phyloP scores from a whole-genome alignment of 2,888 invertebrate species.

The Phoenoteleia sp. region DNA sequence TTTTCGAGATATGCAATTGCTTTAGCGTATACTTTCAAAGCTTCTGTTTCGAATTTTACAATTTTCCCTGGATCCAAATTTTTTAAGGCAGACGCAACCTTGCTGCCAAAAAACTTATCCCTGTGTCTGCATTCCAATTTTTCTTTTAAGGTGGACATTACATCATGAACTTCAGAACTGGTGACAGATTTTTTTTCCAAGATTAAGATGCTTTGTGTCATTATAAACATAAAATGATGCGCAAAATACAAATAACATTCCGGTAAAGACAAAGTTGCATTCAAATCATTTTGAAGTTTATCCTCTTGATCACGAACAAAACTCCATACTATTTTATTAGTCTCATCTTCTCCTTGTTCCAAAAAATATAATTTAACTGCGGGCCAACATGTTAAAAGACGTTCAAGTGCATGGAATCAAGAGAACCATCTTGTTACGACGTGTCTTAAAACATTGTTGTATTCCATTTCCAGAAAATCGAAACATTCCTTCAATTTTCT shows the following conservation, averaged over 20 bases:
- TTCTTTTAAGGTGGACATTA: slow-evolving; percentile 9
- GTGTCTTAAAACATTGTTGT: slow-evolving; percentile 66
- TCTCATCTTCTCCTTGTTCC: neutral
- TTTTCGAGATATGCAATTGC: slow-evolving; percentile 17
- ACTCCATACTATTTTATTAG: neutral
- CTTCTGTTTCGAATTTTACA: slow-evolving; percentile 12
- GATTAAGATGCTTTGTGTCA: neutral
- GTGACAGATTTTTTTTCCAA: neutral
- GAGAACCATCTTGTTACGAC: slow-evolving; percentile 34
- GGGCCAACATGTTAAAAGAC: slow-evolving; percentile 1
- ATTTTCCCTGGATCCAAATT: neutral
- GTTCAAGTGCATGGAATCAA: slow-evolving; percentile 1
- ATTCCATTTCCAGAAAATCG: slow-evolving; percentile 69
- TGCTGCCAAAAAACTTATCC: neutral
- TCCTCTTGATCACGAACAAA: slow-evolving; percentile 1
- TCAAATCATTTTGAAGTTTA: slow-evolving; percentile 1
- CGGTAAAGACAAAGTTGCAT: slow-evolving; percentile 8
- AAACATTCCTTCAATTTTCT: slow-evolving; percentile 71
- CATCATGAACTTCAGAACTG: neutral
- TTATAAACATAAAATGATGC: slow-evolving; percentile 18
- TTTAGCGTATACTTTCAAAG: slow-evolving; percentile 16
- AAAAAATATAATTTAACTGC: slow-evolving; percentile 1
- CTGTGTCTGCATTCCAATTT: neutral
- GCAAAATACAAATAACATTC: slow-evolving; percentile 13
- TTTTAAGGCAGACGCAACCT: neutral